A percentile compares a stretch with the other conserved stretches of the same genome.
These are phyloP conservation scores for Morone saxatilis DNA, from an alignment of 2,113 vertebrate genomes.

Conservation along the genomic window DNA sequence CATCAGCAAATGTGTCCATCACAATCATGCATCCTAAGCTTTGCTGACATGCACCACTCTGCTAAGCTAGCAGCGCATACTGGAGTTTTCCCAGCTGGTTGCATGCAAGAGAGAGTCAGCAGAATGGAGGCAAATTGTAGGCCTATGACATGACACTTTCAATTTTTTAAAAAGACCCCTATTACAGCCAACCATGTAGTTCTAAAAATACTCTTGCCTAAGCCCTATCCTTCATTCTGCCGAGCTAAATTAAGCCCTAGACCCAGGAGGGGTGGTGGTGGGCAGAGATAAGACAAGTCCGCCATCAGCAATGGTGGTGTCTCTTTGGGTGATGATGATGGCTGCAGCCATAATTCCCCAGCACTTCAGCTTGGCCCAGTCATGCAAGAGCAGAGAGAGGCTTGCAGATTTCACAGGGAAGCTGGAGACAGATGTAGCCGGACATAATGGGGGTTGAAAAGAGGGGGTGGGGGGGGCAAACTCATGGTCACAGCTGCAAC, in stretches of 20 bases:
- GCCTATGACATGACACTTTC: slow-evolving; percentile 66
- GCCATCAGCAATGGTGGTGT: slow-evolving; percentile 60
- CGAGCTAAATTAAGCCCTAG: slow-evolving; percentile 67
- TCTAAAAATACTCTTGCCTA: slow-evolving; percentile 73
- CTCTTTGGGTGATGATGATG: slow-evolving; percentile 63
- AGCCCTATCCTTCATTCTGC: slow-evolving; percentile 63
- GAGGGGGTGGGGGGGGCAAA: slow-evolving; percentile 13
- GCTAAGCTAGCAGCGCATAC: slow-evolving; percentile 45
- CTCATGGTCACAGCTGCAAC: slow-evolving; percentile 75
- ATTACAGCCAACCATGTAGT: slow-evolving; percentile 54
- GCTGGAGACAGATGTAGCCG: slow-evolving; percentile 69
- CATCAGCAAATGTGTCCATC: slow-evolving; percentile 77
- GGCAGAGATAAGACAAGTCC: slow-evolving; percentile 66
- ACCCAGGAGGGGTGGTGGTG: slow-evolving; percentile 57
- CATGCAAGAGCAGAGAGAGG: slow-evolving; percentile 48
- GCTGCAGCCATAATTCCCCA: slow-evolving; percentile 50
- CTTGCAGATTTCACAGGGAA: slow-evolving; percentile 48
- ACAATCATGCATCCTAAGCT: slow-evolving; percentile 64
- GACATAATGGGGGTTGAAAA: slow-evolving; percentile 62
- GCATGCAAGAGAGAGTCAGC: slow-evolving; percentile 46
- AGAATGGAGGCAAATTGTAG: slow-evolving; percentile 43
- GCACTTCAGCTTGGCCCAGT: slow-evolving; percentile 60
- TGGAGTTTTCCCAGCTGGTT: slow-evolving; percentile 46
- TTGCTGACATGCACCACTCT: slow-evolving; percentile 64
- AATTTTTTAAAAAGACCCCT: slow-evolving; percentile 67